Conservation (phyloP, 2,797 vertebrate species). For the Phyllotis vaccarum region DNA sequence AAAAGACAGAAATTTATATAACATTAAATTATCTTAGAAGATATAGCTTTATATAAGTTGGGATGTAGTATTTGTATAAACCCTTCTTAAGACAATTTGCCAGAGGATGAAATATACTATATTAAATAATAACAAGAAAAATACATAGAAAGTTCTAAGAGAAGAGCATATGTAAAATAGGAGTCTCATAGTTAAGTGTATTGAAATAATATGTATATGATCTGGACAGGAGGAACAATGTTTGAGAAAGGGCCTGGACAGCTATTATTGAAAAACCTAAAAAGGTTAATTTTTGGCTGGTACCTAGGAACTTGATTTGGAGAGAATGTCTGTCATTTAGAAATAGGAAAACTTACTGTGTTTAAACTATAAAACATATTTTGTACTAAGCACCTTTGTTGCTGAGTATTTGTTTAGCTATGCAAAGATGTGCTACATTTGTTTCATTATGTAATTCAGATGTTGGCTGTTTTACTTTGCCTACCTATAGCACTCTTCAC, state of each 20-base stretch:
- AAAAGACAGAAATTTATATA: neutral
- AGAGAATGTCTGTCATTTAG: neutral
- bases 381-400: neutral
- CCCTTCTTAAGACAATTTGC: neutral
- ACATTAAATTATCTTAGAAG: neutral
- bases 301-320: neutral
- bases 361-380: neutral
- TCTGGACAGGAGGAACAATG: neutral
- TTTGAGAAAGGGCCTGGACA: neutral
- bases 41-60: neutral
- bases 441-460: too few species aligned
- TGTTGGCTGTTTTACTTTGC: neutral
- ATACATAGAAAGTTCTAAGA: neutral
- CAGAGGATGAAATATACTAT: neutral
- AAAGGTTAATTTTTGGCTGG: neutral
- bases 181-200: neutral
- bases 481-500: neutral
- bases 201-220: neutral
- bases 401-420: neutral
- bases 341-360: neutral
- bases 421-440: neutral
- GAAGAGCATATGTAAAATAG: constrained; percentile 19
- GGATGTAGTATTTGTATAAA: neutral
- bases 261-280: neutral
- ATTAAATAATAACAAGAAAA: neutral